A percentile compares a stretch with the other conserved stretches of the same genome.
Evolutionary conservation across 2,888 invertebrate genomes (phyloP).

Genomic region (Pogonocherus hispidulus): DNA sequence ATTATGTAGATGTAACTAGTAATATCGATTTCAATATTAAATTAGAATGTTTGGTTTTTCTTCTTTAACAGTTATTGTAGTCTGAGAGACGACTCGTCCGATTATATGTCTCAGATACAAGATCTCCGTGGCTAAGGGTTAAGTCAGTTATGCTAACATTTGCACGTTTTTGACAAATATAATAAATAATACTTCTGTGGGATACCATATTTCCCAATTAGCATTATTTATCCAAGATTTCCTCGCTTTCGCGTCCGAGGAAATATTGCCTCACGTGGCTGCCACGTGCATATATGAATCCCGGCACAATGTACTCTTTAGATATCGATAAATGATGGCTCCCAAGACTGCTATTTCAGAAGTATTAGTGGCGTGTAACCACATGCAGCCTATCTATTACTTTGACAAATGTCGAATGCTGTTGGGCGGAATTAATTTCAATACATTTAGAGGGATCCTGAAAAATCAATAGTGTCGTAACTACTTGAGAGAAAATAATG

Average conservation of each 20-base stretch:
- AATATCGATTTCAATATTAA: no score
- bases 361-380: conserved; percentile 47
- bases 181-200: no score
- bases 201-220: neutral
- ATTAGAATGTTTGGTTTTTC: no score
- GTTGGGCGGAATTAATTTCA: conserved; percentile 45
- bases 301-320: conserved; percentile 43
- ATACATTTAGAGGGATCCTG: conserved; percentile 25
- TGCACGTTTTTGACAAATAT: no score
- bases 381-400: conserved; percentile 47
- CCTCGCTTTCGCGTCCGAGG: conserved; percentile 31
- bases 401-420: conserved; percentile 46
- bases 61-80: no score
- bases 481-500: conserved; percentile 15
- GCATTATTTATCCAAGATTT: conserved; percentile 35
- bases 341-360: conserved; percentile 45
- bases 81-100: no score
- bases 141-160: no score
- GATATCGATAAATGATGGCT: conserved; percentile 50
- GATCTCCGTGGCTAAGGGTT: no score
- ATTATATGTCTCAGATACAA: no score
- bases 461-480: conserved; percentile 16
- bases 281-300: conserved; percentile 36
- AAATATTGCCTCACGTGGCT: conserved; percentile 31
- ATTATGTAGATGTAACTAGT: no score